Evolutionary conservation across 2,113 vertebrate species (phyloP), one percentile per base, ranked within the genome.

Genomic region (Orientallactaga bullata): DNA sequence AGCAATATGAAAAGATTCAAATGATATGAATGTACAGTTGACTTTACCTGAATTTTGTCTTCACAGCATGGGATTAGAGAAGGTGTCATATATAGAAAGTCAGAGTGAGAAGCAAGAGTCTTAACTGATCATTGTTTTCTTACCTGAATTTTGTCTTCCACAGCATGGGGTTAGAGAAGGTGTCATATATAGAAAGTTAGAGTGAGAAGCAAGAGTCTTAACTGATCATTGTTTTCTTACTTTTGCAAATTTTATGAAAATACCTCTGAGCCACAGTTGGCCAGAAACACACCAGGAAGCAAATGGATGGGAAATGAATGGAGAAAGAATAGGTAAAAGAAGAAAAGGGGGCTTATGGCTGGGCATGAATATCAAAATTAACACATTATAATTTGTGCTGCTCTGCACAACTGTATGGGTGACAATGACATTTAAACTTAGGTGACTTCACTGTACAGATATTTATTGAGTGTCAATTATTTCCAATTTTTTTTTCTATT

Each of bases 1-100:
- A 87, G 37, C 69, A 3, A 65, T 20, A 20, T 51, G 55, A 79
- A 12, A 83, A 65, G 65, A 83, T 83, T 69, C 20, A 93, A 84
- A 84, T 0, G n/a, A 37, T 82, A 86, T 47, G 13, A 81, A 73
- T 28, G 20, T 2, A 3, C 15, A 32, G 37, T 32, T 95, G 24
- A 87, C 3, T 6, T 5, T 71, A 51, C 51, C 51, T 12, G 51
- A 7, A 51, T 7, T 51, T 51, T 51, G 51, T 51, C 12, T 51
- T 51, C 69, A 51, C 23, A 32, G 58, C 30, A 35, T 1, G 16
- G 26, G 66, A 17, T 77, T 79, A 47, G 4, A 60, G 37, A 89
- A 88, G 69, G 18, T n/a, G 9, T 82, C 32, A 35, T 5, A 47
- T 12, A 76, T 2, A 10, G 20, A 8, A 85, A 63, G 63, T 63